Evolutionary conservation across 35 echinoderm and acorn worm species (phyloP).

Genomic region (Ophiothrix spiculata): DNA sequence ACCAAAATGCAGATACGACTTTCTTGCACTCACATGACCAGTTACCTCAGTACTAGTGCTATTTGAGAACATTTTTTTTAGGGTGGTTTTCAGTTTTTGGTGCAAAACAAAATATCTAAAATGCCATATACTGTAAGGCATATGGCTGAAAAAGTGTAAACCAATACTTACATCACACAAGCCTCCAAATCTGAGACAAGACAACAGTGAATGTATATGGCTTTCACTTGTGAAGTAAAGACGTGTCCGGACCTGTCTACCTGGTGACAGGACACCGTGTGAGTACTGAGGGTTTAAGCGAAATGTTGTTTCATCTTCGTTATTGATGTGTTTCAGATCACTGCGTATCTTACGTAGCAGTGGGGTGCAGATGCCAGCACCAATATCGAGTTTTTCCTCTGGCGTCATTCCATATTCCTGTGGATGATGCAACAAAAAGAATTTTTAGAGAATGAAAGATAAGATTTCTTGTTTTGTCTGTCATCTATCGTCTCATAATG

Average conservation of each 20-base stretch:
- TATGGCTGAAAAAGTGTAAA: too few relatives aligned
- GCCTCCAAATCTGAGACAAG: slow-evolving; percentile 74
- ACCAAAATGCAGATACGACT: too few relatives aligned
- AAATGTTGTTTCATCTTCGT: slow-evolving; percentile 85
- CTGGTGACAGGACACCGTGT: slow-evolving; percentile 84
- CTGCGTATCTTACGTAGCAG: slow-evolving; percentile 84
- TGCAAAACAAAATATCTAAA: too few relatives aligned
- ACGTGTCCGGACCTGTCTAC: slow-evolving; percentile 86
- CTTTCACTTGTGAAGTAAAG: slow-evolving; percentile 99
- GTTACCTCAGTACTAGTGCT: too few relatives aligned
- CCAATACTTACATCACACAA: slow-evolving; percentile 98
- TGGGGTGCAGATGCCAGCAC: slow-evolving; percentile 82
- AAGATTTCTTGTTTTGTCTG: too few relatives aligned
- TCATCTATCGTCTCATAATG: too few relatives aligned
- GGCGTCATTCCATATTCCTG: slow-evolving; percentile 95
- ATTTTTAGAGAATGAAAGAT: background rate
- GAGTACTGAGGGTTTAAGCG: slow-evolving; percentile 89
- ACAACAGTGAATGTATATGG: slow-evolving; percentile 91
- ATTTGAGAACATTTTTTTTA: too few relatives aligned
- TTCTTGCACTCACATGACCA: too few relatives aligned
- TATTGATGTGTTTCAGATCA: slow-evolving; percentile 85
- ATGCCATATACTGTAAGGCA: too few relatives aligned
- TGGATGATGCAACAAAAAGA: slow-evolving; percentile 6
- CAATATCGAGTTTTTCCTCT: slow-evolving; percentile 83
- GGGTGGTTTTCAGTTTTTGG: too few relatives aligned